These are phyloP conservation scores for Aix galericulata DNA, from an alignment of 2,113 vertebrate genomes.

Conservation along the genomic window DNA sequence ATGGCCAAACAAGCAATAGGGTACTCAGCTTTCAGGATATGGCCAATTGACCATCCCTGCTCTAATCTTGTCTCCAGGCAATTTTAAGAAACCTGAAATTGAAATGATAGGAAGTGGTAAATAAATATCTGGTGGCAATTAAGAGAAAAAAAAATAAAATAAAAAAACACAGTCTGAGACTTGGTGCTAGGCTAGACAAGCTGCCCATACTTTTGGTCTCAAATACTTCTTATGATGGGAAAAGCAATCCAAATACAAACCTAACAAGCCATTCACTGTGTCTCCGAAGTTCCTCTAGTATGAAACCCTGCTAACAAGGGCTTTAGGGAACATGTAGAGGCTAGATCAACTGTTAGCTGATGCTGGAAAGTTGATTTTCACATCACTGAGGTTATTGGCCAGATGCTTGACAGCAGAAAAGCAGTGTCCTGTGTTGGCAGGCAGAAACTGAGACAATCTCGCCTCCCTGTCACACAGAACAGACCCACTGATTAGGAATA, in stretches of 20 bases:
- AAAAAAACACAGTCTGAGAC: background rate
- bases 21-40: background rate
- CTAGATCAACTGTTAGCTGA: accelerated
- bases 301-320: background rate
- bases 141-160: background rate
- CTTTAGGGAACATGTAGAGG: background rate
- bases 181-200: background rate
- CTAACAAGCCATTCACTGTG: background rate
- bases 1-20: background rate
- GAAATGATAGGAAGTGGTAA: background rate
- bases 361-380: background rate
- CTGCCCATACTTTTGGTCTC: background rate
- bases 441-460: background rate
- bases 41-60: background rate
- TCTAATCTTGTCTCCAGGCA: background rate
- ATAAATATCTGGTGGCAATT: background rate
- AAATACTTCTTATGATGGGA: background rate
- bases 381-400: background rate
- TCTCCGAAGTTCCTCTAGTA: background rate
- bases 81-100: background rate
- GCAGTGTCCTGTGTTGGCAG: background rate
- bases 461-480: background rate
- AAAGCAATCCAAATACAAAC: background rate
- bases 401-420: background rate
- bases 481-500: background rate